These are phyloP conservation scores for Brachionus sp. DNA, from an alignment of 1,140 invertebrate species.

Conservation along the genomic window DNA sequence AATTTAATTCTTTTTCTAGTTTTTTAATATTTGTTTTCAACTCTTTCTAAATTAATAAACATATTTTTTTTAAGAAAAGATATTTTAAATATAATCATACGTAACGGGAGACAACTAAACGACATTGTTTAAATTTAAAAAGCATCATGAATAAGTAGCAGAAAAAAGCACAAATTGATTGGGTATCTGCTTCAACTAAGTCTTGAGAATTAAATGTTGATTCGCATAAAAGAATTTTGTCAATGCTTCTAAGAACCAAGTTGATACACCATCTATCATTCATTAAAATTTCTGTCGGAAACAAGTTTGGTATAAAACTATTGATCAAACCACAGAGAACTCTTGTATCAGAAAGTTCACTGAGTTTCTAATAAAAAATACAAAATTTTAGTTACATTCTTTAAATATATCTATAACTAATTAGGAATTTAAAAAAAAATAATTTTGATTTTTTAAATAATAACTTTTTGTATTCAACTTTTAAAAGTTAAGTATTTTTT, in stretches of 20 bases:
- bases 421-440: no score
- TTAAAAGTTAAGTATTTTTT: no score
- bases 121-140: constrained; percentile 55
- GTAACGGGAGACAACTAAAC: constrained; percentile 51
- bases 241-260: constrained; percentile 52
- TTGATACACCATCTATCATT: constrained; percentile 60
- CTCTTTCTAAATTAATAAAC: neutral
- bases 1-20: constrained; percentile 50
- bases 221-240: constrained; percentile 56
- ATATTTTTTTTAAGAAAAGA: neutral
- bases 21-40: constrained; percentile 49
- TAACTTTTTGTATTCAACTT: neutral
- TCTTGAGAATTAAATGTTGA: constrained; percentile 57
- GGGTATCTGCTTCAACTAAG: constrained; percentile 52
- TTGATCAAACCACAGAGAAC: constrained; percentile 57
- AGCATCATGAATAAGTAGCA: constrained; percentile 57
- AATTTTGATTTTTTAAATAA: no score
- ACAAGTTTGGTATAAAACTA: constrained; percentile 56
- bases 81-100: constrained; percentile 49
- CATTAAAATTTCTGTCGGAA: constrained; percentile 56
- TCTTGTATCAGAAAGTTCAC: constrained; percentile 56
- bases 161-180: constrained; percentile 55
- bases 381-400: no score
- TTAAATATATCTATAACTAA: no score
- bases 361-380: constrained; percentile 17